Evolutionary conservation across 2,797 vertebrate genomes (phyloP), one percentile per base, ranked within the genome.

Genomic region (Chloroceryle inda): DNA sequence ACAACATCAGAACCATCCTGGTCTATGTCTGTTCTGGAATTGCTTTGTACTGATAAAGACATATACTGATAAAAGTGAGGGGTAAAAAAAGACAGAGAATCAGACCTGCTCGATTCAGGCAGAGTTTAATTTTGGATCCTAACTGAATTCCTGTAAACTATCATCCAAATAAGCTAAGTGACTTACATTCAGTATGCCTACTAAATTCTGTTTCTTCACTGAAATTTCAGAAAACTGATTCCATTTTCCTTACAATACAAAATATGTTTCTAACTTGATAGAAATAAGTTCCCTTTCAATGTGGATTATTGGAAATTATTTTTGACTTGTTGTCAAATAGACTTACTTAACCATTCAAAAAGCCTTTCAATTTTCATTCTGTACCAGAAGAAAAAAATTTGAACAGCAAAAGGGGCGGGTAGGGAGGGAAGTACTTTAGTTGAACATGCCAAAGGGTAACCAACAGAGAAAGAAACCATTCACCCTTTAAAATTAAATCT

Each of bases 321-420:
- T 92, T 72, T 79, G 55, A 73, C n/a, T 95, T 72, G 66, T 95
- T 72, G 71, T 91, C 90, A 94, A 89, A 81, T 15, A 88, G 58
- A 10, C 75, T 84, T 53, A 85, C 52, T 88, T 86, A 85, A 56
- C 33, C 82, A 88, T 72, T 75, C 71, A 86, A 90, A 96, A 75
- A 76, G 81, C 64, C 69, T 89, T 92, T 33, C 55, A 67, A 78
- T 85, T 95, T 97, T 93, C 78, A 93, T 95, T 91, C 59, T 96
- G 84, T 77, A 94, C 47, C 81, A 81, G 22, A 20, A 72, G 31
- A 37, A 59, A 84, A 83, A 47, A 24, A 35, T 59, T 77, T 89
- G 50, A 94, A 55, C 37, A 85, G 42, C 47, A 33, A 93, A 75
- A 94, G 53, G 75, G 82, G 38, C 0, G 9, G 63, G 49, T 9